Conservation (phyloP, 2,888 invertebrate species). For the Oxyteleia sp. region DNA sequence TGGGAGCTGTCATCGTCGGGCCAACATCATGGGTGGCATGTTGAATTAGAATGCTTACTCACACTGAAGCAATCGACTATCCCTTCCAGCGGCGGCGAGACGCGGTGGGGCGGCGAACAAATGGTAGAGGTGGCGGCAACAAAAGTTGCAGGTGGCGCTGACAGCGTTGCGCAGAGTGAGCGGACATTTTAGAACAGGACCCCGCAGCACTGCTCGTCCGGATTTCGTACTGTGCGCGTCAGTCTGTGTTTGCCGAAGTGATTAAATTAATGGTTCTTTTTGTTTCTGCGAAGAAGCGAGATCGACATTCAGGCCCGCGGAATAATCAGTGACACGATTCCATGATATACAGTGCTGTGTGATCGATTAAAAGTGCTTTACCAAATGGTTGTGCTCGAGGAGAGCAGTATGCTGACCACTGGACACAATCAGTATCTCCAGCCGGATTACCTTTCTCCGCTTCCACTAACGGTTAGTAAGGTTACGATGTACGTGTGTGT, state of each 20-base stretch:
- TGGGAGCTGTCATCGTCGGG: constrained; percentile 88
- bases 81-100: constrained; percentile 83
- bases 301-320: background rate
- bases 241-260: constrained; percentile 58
- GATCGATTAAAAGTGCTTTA: constrained; percentile 70
- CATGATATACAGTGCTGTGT: constrained; percentile 66
- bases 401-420: constrained; percentile 95
- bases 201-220: constrained; percentile 82
- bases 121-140: constrained; percentile 82
- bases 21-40: constrained; percentile 88
- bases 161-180: constrained; percentile 75
- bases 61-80: constrained; percentile 89
- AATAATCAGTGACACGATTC: constrained; percentile 4
- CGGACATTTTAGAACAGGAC: constrained; percentile 72
- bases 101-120: constrained; percentile 22
- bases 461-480: constrained; percentile 96
- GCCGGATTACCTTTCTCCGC: constrained; percentile 98
- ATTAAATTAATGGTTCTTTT: constrained; percentile 30
- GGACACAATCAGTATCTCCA: constrained; percentile 98
- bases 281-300: background rate
- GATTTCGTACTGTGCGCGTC: constrained; percentile 81
- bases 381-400: constrained; percentile 96
- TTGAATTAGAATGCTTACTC: constrained; percentile 88
- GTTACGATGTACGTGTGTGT: constrained; percentile 11
- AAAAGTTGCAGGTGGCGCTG: constrained; percentile 83